These are phyloP conservation scores for Octopus bimaculoides DNA, from an alignment of 1,140 invertebrate genomes.

Conservation along the genomic window DNA sequence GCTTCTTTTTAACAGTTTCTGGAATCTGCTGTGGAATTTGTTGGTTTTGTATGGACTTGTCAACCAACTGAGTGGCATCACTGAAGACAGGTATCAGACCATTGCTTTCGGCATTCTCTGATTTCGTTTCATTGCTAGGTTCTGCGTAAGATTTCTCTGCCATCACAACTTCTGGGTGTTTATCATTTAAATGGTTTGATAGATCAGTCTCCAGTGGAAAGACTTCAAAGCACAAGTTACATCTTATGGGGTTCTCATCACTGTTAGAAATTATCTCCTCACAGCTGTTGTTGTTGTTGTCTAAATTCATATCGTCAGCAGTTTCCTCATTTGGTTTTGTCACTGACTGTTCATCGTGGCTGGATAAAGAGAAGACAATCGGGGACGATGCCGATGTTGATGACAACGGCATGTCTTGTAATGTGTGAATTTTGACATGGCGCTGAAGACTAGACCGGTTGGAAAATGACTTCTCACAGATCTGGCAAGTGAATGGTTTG, in stretches of 20 bases:
- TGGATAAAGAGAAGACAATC: not conserved
- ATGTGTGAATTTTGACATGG: conserved; percentile 5
- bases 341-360: not conserved
- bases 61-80: not conserved
- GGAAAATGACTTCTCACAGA: conserved; percentile 62
- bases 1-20: not conserved
- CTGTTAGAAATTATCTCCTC: not conserved
- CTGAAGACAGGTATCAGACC: not conserved
- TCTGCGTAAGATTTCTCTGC: not conserved
- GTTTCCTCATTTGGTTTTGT: not conserved
- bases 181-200: not conserved
- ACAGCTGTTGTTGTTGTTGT: not conserved
- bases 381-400: not conserved
- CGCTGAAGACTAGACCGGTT: conserved; percentile 15
- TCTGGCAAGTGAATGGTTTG: conserved; percentile 82
- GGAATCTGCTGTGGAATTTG: not conserved
- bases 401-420: not conserved
- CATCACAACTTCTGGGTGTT: not conserved
- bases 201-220: not conserved
- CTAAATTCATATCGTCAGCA: not conserved
- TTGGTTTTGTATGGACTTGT: not conserved
- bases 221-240: not conserved
- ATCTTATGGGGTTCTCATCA: not conserved
- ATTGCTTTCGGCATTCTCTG: not conserved
- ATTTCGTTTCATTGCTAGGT: not conserved